phyloP scores from a whole-genome alignment of 53 echinoderm and acorn worm species.

The Apostichopus leukothele region DNA sequence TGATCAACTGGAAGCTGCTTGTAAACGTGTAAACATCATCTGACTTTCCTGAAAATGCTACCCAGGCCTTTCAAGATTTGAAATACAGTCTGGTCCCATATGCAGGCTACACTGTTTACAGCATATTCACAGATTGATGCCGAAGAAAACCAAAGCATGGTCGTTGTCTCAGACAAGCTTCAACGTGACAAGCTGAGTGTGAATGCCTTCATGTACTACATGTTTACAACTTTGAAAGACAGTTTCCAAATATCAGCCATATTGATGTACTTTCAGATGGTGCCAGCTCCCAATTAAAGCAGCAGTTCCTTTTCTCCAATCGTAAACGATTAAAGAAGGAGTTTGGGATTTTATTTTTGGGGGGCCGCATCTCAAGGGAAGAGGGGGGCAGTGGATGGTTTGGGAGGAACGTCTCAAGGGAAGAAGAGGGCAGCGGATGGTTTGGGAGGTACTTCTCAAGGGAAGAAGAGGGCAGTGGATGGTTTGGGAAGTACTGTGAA shows the following conservation, averaged over 20 bases:
- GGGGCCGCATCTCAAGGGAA: conserved; percentile 32
- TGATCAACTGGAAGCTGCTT: conserved; percentile 13
- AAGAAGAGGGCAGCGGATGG: background rate
- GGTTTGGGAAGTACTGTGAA: conserved; percentile 22
- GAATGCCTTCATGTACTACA: conserved; percentile 47
- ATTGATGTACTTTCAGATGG: conserved; percentile 51
- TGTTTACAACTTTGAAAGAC: conserved; percentile 37
- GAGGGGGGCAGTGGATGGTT: background rate
- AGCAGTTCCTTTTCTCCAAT: conserved; percentile 47
- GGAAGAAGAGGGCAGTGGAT: conserved; percentile 8
- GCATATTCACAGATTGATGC: conserved; percentile 38
- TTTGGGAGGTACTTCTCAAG: conserved; percentile 56
- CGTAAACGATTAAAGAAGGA: conserved; percentile 19
- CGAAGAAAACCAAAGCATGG: background rate
- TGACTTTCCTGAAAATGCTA: conserved; percentile 55
- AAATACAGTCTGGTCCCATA: conserved; percentile 48
- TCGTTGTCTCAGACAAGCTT: conserved; percentile 50
- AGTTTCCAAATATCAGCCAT: conserved; percentile 37
- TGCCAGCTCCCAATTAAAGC: conserved; percentile 49
- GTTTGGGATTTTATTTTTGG: background rate
- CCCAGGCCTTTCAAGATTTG: conserved; percentile 41
- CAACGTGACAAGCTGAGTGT: conserved; percentile 54
- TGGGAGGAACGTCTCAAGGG: too few relatives aligned
- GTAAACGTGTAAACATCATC: conserved; percentile 23
- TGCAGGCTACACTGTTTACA: conserved; percentile 57